Percentiles rank a stretch among this genome's conserved stretches.
These are phyloP conservation scores for Globicephala melas DNA, from an alignment of 2,113 vertebrate genomes.

Conservation along the genomic window DNA sequence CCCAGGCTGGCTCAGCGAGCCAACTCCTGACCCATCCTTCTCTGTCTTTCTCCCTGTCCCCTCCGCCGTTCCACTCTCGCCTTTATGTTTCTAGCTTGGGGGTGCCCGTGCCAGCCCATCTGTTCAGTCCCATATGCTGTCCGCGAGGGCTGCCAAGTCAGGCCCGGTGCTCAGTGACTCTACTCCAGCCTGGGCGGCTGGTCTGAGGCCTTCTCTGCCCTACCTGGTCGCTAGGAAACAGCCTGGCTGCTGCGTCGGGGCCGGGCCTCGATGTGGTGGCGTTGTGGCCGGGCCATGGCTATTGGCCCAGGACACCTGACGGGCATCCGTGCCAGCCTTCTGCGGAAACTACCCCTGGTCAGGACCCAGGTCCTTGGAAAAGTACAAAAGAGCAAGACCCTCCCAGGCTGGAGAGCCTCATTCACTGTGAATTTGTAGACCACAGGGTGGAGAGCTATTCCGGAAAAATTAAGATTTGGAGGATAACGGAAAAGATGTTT, in stretches of 20 bases:
- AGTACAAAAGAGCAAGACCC: background rate
- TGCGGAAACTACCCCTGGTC: background rate
- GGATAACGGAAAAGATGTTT: conserved; percentile 18
- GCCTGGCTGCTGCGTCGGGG: background rate
- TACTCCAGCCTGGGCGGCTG: background rate
- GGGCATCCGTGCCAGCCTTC: background rate
- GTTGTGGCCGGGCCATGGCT: background rate
- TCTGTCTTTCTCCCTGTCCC: background rate
- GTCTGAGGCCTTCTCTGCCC: background rate
- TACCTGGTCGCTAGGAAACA: conserved; percentile 55
- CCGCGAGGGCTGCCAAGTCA: conserved; percentile 62
- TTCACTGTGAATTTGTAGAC: background rate
- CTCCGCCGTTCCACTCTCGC: background rate
- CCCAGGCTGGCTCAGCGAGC: background rate
- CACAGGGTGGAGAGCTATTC: background rate
- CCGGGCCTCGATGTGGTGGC: accelerated
- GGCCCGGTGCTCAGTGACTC: conserved; percentile 28
- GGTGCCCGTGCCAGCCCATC: conserved; percentile 70
- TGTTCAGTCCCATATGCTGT: conserved; percentile 72
- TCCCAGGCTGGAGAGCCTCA: background rate
- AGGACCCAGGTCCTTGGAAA: background rate
- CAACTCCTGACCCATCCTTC: background rate
- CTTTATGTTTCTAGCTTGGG: conserved; percentile 55
- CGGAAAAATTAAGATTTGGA: conserved; percentile 26
- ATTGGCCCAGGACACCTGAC: background rate